Evolutionary conservation across 2,113 vertebrate species (phyloP), one percentile per base, ranked within the genome.

Genomic region (Nannospalax galili): DNA sequence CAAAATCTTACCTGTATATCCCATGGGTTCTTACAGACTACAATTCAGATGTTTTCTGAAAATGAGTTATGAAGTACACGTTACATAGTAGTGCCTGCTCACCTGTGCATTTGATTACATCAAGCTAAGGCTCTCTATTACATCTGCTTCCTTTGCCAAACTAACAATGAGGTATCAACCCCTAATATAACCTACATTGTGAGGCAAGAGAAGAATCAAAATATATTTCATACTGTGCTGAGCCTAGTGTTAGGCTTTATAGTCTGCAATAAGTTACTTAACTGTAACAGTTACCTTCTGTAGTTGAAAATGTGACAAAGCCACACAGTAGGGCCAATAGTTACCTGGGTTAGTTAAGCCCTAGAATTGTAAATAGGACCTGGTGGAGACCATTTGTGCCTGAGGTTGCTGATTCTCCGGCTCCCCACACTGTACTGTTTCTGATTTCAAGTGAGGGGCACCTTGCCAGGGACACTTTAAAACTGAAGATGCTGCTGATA

Each of bases 21-120:
- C 92, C 95, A 67, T 93, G 90, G 95, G 65, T 96, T 98, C 97
- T 97, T 97, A 97, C 92, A 93, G 97, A 92, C 64, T 65, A 85
- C 84, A 91, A 93, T 37, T 96, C 89, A 78, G 92, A 94, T 95
- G 93, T 95, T 90, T 95, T 97, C 95, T 97, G 95, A 97, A 95
- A 89, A 94, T 93, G 90, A 75, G 89, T 96, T 88, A 92, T 92
- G 90, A 96, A 81, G 91, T 88, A 81, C 30, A 96, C 85, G 85
- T 94, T 88, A 89, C 45, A 60, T 67, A 64, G 69, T 92, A 94
- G 94, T 73, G 79, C 64, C 84, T 91, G 67, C 69, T 75, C 82
- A 64, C 67, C 40, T 97, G 88, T 95, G n/a, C 32, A 81, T 95
- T 97, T 88, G 92, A 92, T 92, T 93, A 77, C 5, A 94, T 72